These are phyloP conservation scores for Zygaena filipendulae DNA, from an alignment of 2,888 invertebrate species.

Conservation along the genomic window DNA sequence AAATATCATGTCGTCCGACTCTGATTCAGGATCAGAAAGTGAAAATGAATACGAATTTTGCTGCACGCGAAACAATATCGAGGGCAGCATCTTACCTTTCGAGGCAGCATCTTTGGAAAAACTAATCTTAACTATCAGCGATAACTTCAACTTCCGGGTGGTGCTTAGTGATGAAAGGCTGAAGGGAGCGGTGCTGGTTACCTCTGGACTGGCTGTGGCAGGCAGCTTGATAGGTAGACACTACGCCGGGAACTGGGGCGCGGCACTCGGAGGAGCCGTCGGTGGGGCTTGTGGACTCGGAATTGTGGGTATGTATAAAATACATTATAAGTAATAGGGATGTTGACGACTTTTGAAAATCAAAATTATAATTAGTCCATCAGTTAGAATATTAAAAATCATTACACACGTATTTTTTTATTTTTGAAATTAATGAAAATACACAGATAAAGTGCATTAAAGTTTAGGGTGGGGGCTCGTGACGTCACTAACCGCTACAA, in stretches of 20 bases:
- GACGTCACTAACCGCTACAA: no score
- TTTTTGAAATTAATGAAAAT: no score
- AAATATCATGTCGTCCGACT: conserved; percentile 21
- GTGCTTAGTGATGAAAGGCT: conserved; percentile 29
- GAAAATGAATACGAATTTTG: conserved; percentile 29
- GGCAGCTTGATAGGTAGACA: conserved; percentile 47
- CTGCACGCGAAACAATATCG: conserved; percentile 19
- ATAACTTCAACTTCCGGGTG: conserved; percentile 47
- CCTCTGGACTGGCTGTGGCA: conserved; percentile 43
- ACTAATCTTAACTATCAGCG: conserved; percentile 39
- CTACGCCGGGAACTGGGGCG: conserved; percentile 49
- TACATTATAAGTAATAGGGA: no score
- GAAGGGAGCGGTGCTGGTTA: conserved; percentile 34
- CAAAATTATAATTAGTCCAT: no score
- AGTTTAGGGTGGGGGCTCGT: no score
- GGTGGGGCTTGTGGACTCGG: conserved; percentile 54
- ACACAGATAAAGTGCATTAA: no score
- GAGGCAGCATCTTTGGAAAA: conserved; percentile 38
- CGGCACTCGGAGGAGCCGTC: conserved; percentile 44
- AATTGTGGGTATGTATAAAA: conserved; percentile 39
- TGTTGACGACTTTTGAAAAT: no score
- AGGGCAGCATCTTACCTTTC: conserved; percentile 29
- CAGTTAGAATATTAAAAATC: no score
- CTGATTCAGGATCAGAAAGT: conserved; percentile 25
- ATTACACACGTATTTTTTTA: no score